Evolutionary conservation across 1,140 invertebrate genomes (phyloP), one percentile per base, ranked within the genome.

Genomic region (Neocloeon triangulifer): DNA sequence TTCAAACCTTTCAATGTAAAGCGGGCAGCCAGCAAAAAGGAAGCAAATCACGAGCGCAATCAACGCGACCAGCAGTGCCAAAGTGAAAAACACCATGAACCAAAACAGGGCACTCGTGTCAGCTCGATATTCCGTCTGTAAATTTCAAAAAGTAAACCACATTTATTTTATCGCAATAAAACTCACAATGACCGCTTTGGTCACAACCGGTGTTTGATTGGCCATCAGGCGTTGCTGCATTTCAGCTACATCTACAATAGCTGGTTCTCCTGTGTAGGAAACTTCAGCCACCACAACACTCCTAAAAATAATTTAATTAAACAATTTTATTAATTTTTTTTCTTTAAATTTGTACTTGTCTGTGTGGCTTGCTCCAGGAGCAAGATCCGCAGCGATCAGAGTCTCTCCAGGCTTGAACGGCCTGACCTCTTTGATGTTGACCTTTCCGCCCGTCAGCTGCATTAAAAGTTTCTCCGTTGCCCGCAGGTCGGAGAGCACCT

Each of bases 251-350:
- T 76, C 69, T 5, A 75, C 64, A 19, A 73, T 58, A 1, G 65
- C 59, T 31, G 64, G 64, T 33, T 68, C 67, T 10, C 39, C 33
- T 35, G 68, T 61, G 40, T 69, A 71, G 1, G 69, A 60, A 2
- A 82, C 66, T 3, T 68, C 67, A 5, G 77, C 76, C 5, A 69
- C 66, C 1, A 82, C 72, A 25, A 77, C 65, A 47, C 74, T 80
- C 43, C 75, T 77, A 40, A 16, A 61, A 55, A 28, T 35, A 18
- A 26, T 34, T 37, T 26, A 19, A 13, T 25, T 18, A 16, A 12
- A 21, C 22, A 38, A 45, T 3, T 33, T n/a, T 19, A 13, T 18
- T 36, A 30, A n/a, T 30, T 19, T n/a, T 10, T 34, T 28, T 27
- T 19, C n/a, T 19, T 19, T 21, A 23, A 38, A 34, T 34, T 19